Conservation (phyloP, 1,140 invertebrate genomes). For the Hetaerina americana region DNA sequence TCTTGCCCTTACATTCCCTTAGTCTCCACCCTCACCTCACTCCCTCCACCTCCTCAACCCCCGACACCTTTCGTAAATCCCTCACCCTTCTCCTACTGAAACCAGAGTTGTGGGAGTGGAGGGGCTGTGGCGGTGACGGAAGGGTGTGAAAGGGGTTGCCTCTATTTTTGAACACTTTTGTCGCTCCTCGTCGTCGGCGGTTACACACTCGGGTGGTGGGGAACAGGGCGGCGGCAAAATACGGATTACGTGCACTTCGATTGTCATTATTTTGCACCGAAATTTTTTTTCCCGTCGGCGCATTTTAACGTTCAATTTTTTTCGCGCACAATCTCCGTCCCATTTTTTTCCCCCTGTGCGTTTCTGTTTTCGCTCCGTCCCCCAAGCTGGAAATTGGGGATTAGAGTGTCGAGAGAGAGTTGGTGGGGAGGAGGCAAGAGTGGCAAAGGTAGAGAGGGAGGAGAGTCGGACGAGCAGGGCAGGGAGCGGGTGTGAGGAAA, state of each 20-base stretch:
- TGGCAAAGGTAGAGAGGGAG: background rate
- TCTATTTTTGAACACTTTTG: background rate
- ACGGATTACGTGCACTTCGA: background rate
- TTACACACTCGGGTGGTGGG: background rate
- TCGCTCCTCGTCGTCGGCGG: background rate
- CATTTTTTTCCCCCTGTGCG: too few species aligned
- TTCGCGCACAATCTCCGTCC: too few species aligned
- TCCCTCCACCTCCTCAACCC: too few species aligned
- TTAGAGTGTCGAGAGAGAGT: background rate
- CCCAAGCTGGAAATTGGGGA: background rate
- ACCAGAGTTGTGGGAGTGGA: too few species aligned
- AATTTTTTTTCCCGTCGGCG: background rate
- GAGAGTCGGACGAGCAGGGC: background rate
- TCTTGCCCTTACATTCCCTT: background rate
- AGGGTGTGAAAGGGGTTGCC: too few species aligned
- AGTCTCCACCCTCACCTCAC: background rate
- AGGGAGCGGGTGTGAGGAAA: background rate
- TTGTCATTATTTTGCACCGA: background rate
- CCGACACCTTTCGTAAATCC: too few species aligned
- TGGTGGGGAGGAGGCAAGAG: too few species aligned
- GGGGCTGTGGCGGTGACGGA: too few species aligned
- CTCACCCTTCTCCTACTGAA: too few species aligned
- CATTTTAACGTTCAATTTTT: background rate
- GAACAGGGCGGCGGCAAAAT: background rate
- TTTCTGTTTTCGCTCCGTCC: background rate